Base-by-base conservation (phyloP, 2,113 vertebrate species). In the Nothobranchius kuhntae region DNA sequence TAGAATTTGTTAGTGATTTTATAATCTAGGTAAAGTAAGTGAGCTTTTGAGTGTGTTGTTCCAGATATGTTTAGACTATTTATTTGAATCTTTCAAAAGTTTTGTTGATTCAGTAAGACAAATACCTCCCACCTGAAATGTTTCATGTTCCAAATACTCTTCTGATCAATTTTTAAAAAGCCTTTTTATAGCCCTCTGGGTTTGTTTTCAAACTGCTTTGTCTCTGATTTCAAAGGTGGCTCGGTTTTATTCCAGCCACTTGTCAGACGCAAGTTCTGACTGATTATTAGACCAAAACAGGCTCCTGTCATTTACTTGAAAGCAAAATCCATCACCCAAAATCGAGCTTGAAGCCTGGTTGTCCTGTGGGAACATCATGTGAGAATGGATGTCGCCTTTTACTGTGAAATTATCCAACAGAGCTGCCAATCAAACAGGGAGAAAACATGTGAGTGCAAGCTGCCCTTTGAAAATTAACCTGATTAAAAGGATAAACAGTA, bases 301-400 rank as follows among this genome's bases (percentile, higher is more conserved):
- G 73, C 48, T 78, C 58, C 75, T 82, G 85, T 79, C 85, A 82
- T 80, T 66, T 66, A 80, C 75, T 83, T 76, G 71, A 89, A 89
- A 85, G 86, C 60, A 61, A 73, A 77, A 86, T 87, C 83, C 75
- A 76, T 87, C 83, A 76, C 80, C 81, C 80, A 44, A 76, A 83
- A 86, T 81, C 84, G 77, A 77, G 73, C 65, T 1, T 47, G 36
- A 62, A 71, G 72, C 72, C 65, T 9, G 61, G 65, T 62, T 70
- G 48, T 78, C 79, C 53, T 9, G 50, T 55, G 75, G 73, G 65
- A 75, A 61, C 61, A 50, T 73, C 78, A 69, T 40, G 61, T 38
- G 26, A 68, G 65, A 74, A 64, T 42, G 56, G 52, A 71, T 66
- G 65, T 26, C 0, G 51, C 65, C 9, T 40, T 79, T 78, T 69